Base-by-base conservation (phyloP, 2,888 invertebrate genomes). In the Phortica okadai region DNA sequence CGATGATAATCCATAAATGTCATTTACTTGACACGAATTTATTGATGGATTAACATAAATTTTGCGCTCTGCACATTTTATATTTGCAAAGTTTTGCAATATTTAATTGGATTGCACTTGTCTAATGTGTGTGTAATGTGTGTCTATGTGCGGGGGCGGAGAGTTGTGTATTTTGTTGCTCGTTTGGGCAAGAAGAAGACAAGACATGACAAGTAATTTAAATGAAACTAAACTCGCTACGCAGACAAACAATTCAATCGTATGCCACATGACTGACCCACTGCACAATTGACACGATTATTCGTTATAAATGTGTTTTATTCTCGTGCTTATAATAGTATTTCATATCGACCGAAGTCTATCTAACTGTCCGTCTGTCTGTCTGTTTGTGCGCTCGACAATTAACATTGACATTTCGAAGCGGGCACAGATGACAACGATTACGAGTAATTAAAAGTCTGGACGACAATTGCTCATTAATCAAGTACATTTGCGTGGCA, bases 381-480 rank as follows among this genome's bases (percentile, higher is more conserved):
- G 50, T 8, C 10, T 50, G 8, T 6, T 14, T 50, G 87, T 87
- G 83, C n/a, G 54, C n/a, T 80, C 79, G 85, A 86, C 88, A 88
- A 85, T 85, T 88, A 85, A 82, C 85, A 85, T 88, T 88, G 88
- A 84, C 88, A 85, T 85, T 85, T 87, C 84, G 80, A 59, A 16
- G 41, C 66, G n/a, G 42, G 41, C 66, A 59, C 66, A 42, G n/a
- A 41, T 33, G 41, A 41, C 66, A 2, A 66, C 66, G 42, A 66
- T 66, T 66, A 66, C 10, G 42, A 42, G 66, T 66, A 66, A 66
- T 66, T 66, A 66, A 66, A 41, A 41, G 66, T 42, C 66, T 66
- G 41, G 66, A 25, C 59, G 42, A 42, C 66, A 66, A 66, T 66
- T 66, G 42, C 33, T 66, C 59, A 16, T 50, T 50, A 50, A 50